Percentiles rank a stretch among this genome's conserved stretches.
phyloP scores from a whole-genome alignment of 2,113 vertebrate species.

The Corythoichthys intestinalis region DNA sequence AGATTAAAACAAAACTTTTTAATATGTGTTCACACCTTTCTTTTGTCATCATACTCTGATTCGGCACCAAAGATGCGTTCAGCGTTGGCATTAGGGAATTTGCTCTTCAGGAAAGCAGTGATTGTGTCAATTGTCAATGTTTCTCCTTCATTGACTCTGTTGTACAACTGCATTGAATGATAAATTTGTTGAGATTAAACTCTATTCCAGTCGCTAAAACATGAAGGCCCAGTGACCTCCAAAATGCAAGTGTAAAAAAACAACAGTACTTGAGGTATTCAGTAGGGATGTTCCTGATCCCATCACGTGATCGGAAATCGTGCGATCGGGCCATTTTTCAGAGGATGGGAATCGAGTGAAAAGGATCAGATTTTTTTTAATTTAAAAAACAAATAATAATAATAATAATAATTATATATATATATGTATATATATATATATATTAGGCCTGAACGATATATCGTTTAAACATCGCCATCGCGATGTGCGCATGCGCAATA shows the following conservation, averaged over 20 bases:
- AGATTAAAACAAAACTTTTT: not conserved
- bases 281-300: not conserved
- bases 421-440: too few relatives aligned
- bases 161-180: constrained; percentile 79
- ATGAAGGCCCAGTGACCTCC: constrained; percentile 28
- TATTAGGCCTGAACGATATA: too few relatives aligned
- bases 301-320: too few relatives aligned
- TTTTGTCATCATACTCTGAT: constrained; percentile 81
- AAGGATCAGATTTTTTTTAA: too few relatives aligned
- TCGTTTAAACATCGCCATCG: too few relatives aligned
- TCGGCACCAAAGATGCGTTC: constrained; percentile 75
- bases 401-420: too few relatives aligned
- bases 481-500: too few relatives aligned
- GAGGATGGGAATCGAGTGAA: too few relatives aligned
- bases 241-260: constrained; percentile 41
- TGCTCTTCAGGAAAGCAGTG: constrained; percentile 73
- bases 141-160: constrained; percentile 69
- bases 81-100: constrained; percentile 79
- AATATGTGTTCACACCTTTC: constrained; percentile 72
- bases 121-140: constrained; percentile 77
- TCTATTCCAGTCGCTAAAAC: constrained; percentile 3
- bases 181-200: constrained; percentile 37
- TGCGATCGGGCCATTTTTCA: too few relatives aligned
- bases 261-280: constrained; percentile 25
- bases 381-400: too few relatives aligned